Evolutionary conservation across 2,888 invertebrate genomes (phyloP).

Genomic region (Nysson spinosus): DNA sequence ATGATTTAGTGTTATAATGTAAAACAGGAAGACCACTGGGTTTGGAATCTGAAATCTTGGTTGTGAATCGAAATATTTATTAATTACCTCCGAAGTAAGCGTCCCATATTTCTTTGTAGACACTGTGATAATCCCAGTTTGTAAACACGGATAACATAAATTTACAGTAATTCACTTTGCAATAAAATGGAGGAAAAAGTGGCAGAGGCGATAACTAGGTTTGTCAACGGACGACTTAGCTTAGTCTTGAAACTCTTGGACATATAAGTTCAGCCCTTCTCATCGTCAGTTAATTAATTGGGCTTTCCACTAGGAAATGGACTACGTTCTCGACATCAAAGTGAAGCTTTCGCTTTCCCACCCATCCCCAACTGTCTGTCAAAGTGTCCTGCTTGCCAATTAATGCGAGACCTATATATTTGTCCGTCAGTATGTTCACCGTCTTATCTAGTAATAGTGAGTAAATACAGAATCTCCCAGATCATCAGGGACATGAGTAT

Average conservation of each 20-base stretch:
- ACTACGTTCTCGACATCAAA: conserved; percentile 73
- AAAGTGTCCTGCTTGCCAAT: conserved; percentile 70
- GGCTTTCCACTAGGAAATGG: conserved; percentile 70
- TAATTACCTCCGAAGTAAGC: too few relatives aligned
- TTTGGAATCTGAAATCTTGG: too few relatives aligned
- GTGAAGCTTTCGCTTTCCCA: conserved; percentile 61
- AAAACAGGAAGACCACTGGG: too few relatives aligned
- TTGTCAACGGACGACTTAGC: conserved; percentile 19
- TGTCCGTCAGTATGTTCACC: conserved; percentile 58
- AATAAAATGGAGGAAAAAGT: too few relatives aligned
- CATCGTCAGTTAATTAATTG: conserved; percentile 72
- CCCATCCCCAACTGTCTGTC: conserved; percentile 56
- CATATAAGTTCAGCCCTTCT: conserved; percentile 41
- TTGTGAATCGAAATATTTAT: too few relatives aligned
- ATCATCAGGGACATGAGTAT: neutral
- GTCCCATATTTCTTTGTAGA: too few relatives aligned
- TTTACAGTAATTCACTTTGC: too few relatives aligned
- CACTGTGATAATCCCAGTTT: too few relatives aligned
- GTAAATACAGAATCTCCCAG: conserved; percentile 61
- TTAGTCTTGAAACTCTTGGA: conserved; percentile 36
- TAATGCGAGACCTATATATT: conserved; percentile 73
- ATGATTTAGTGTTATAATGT: too few relatives aligned
- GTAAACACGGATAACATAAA: too few relatives aligned
- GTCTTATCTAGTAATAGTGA: conserved; percentile 73
- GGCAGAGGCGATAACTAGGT: conserved; percentile 8